Percentiles rank a stretch among this genome's conserved stretches.
These are phyloP conservation scores for Odontothrips loti DNA, from an alignment of 2,888 invertebrate species.

Conservation along the genomic window DNA sequence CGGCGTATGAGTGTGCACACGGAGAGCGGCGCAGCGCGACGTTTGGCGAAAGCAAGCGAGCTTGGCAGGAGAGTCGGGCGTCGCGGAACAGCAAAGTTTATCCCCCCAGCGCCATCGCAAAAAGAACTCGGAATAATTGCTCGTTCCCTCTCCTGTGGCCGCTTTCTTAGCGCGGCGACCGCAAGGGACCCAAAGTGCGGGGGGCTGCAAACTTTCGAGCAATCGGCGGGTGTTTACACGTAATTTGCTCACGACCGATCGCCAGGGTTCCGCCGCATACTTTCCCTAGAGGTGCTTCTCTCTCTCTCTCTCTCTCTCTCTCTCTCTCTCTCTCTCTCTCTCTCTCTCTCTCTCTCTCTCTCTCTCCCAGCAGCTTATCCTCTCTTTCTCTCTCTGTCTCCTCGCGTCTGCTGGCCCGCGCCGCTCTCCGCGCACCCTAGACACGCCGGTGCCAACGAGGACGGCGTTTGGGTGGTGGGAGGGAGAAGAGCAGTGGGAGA, in stretches of 20 bases:
- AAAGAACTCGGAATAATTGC: too few species aligned
- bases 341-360: too few species aligned
- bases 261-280: too few species aligned
- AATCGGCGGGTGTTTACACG: too few species aligned
- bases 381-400: not conserved
- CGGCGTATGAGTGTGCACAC: too few species aligned
- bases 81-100: not conserved
- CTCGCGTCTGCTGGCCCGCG: not conserved
- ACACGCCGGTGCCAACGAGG: not conserved
- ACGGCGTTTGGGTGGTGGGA: not conserved
- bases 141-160: too few species aligned
- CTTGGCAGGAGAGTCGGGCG: not conserved
- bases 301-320: too few species aligned
- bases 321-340: too few species aligned
- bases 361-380: not conserved
- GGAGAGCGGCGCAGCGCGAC: not conserved
- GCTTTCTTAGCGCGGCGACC: not conserved
- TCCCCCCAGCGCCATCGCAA: too few species aligned
- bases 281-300: too few species aligned
- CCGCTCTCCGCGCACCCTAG: not conserved
- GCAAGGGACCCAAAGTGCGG: too few species aligned
- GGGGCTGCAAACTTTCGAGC: not conserved
- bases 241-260: too few species aligned
- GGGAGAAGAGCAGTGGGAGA: not conserved
- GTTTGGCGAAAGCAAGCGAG: not conserved